phyloP scores from a whole-genome alignment of 2,113 vertebrate genomes.

The Fulica atra region DNA sequence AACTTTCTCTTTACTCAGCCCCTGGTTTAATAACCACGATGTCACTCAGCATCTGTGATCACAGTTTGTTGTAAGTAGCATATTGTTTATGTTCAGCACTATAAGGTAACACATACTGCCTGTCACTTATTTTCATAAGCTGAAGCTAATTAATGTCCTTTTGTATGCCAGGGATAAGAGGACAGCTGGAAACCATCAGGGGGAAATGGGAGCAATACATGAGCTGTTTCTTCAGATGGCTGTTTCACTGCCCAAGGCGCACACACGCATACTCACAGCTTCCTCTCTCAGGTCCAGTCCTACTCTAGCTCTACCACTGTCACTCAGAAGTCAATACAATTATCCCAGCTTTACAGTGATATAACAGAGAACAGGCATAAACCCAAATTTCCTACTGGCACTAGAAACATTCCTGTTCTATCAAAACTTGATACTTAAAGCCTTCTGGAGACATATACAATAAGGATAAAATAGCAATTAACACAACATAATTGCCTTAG shows the following conservation, averaged over 20 bases:
- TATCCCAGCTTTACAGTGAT: background rate
- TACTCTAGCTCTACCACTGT: background rate
- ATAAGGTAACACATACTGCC: background rate
- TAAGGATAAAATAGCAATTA: conserved; percentile 30
- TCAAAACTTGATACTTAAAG: conserved; percentile 8
- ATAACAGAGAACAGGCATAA: background rate
- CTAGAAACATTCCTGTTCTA: background rate
- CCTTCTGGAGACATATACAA: background rate
- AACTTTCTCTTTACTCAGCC: background rate
- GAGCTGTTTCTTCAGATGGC: conserved; percentile 39
- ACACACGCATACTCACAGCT: background rate
- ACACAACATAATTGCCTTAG: background rate
- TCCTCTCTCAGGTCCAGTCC: background rate
- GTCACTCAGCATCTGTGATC: background rate
- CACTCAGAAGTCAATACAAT: background rate
- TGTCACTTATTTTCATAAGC: conserved; percentile 27
- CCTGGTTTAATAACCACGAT: background rate
- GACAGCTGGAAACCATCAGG: conserved; percentile 51
- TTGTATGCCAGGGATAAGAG: background rate
- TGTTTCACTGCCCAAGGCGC: background rate
- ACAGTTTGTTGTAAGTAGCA: background rate
- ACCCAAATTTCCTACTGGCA: background rate
- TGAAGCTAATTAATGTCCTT: background rate
- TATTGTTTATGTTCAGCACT: background rate
- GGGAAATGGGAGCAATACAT: conserved; percentile 12